Evolutionary conservation across 2,797 vertebrate genomes (phyloP).

Genomic region (Poecilia picta): DNA sequence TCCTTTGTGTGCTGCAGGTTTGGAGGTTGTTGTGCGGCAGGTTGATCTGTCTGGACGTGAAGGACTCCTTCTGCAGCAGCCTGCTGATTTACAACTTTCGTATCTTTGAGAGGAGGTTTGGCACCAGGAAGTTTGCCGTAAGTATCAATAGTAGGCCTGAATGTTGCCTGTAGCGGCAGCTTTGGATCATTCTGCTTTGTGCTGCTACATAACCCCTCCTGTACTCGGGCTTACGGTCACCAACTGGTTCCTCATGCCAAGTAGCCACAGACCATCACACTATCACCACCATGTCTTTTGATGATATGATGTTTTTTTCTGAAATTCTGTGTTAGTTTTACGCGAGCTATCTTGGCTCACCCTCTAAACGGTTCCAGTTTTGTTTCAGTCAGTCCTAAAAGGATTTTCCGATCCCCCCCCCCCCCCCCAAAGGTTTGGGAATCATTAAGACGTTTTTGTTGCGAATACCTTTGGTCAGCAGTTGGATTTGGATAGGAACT

Average conservation of each 20-base stretch:
- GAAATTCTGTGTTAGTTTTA: neutral
- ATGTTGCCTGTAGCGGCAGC: neutral
- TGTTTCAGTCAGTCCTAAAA: neutral
- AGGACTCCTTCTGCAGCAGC: constrained; percentile 95
- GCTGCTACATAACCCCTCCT: neutral
- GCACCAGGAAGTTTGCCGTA: constrained; percentile 95
- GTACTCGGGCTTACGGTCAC: neutral
- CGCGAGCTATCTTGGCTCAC: neutral
- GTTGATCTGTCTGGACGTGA: constrained; percentile 92
- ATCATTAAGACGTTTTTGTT: neutral
- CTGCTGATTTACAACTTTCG: constrained; percentile 97
- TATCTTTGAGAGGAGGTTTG: constrained; percentile 96
- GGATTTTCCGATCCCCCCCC: too few species aligned
- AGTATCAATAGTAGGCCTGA: constrained; percentile 59
- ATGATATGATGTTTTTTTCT: neutral
- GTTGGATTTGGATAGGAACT: neutral
- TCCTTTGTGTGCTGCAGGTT: constrained; percentile 75
- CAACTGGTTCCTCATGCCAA: neutral
- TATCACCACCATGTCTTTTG: neutral
- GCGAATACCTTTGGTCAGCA: neutral
- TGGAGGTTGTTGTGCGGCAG: constrained; percentile 91
- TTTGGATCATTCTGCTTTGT: neutral
- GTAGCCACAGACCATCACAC: too few species aligned
- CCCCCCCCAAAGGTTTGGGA: neutral
- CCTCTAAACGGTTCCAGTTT: neutral